Conservation (phyloP, 2,113 vertebrate genomes). For the Abramis brama region DNA sequence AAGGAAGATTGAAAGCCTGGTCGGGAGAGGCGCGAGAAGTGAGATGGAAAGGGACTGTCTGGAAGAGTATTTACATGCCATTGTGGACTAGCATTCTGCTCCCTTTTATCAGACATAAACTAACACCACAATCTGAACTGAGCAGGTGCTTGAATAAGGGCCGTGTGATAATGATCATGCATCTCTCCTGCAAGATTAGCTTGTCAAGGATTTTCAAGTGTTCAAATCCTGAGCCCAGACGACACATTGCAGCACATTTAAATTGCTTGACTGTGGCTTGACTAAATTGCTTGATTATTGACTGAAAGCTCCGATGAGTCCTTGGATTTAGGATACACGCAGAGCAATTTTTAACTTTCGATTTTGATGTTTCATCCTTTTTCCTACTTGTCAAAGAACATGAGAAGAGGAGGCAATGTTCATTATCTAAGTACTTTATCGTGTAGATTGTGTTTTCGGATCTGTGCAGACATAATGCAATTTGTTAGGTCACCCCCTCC, state of each 20-base stretch:
- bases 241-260: constrained; percentile 15
- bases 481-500: constrained; percentile 27
- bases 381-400: constrained; percentile 10
- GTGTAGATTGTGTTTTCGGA: constrained; percentile 26
- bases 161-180: neutral
- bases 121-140: neutral
- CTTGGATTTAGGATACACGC: neutral
- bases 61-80: constrained; percentile 18
- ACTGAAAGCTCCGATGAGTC: constrained; percentile 3
- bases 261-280: neutral
- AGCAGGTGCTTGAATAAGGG: neutral
- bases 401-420: constrained; percentile 20
- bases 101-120: neutral
- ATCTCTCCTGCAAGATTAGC: constrained; percentile 8
- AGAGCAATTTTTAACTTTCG: constrained; percentile 3
- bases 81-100: neutral
- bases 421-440: constrained; percentile 26
- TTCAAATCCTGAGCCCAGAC: neutral
- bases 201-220: constrained; percentile 22
- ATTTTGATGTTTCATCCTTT: neutral
- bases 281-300: neutral
- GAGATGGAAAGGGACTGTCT: constrained; percentile 5
- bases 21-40: neutral
- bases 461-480: constrained; percentile 24
- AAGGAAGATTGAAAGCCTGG: constrained; percentile 34